These are phyloP conservation scores for Cryptus viduatorius DNA, from an alignment of 2,888 invertebrate species.

Conservation along the genomic window DNA sequence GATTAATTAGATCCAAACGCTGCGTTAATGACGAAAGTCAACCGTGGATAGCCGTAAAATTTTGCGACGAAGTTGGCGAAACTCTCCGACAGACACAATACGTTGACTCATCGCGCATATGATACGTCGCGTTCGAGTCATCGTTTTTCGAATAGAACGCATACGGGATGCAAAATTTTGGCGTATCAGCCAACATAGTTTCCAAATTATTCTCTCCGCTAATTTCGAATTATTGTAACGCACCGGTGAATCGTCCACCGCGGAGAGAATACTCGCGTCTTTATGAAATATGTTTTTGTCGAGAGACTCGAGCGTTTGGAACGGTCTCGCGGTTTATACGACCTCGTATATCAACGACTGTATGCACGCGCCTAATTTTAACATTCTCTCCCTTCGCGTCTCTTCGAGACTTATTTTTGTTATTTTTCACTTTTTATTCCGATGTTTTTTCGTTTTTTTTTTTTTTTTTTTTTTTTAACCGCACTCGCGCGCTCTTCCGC, in stretches of 20 bases:
- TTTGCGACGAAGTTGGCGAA: constrained; percentile 39
- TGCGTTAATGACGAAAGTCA: constrained; percentile 1
- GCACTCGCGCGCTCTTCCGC: constrained; percentile 43
- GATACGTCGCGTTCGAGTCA: constrained; percentile 37
- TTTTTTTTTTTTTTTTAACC: background rate
- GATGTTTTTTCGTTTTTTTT: constrained; percentile 30
- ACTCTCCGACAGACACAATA: constrained; percentile 55
- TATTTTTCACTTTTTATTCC: constrained; percentile 30
- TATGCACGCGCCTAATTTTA: constrained; percentile 61
- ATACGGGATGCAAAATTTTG: constrained; percentile 29
- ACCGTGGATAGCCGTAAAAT: background rate
- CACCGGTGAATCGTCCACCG: constrained; percentile 9
- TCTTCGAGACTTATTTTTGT: background rate
- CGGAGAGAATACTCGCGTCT: background rate
- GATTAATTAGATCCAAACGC: constrained; percentile 46
- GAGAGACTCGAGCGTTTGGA: constrained; percentile 23
- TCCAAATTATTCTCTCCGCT: constrained; percentile 41
- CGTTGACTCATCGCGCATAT: constrained; percentile 45
- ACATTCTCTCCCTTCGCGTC: constrained; percentile 45
- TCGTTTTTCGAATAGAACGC: constrained; percentile 29
- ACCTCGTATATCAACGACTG: constrained; percentile 54
- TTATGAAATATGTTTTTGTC: constrained; percentile 61
- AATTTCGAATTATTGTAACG: constrained; percentile 56
- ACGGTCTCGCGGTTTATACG: constrained; percentile 52
- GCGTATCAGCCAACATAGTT: constrained; percentile 33